Evolutionary conservation across 2,888 invertebrate genomes (phyloP).

Genomic region (Mythimna impura): DNA sequence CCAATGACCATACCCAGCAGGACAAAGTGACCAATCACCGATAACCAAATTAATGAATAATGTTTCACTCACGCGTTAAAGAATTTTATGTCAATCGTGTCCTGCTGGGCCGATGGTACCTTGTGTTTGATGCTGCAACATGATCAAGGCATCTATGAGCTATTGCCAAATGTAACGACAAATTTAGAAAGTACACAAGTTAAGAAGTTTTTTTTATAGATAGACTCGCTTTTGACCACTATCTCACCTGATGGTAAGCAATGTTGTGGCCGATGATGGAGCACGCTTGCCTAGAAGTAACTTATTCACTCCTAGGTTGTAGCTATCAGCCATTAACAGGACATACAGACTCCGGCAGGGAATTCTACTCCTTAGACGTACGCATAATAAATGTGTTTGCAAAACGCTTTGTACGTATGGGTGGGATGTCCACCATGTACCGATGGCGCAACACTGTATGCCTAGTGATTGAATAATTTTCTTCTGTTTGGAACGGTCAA

Average conservation of each 20-base stretch:
- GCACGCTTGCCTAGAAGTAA: no score
- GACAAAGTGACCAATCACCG: constrained; percentile 43
- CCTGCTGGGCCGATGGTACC: constrained; percentile 45
- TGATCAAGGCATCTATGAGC: constrained; percentile 34
- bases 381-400: no score
- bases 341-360: no score
- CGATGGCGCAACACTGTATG: no score
- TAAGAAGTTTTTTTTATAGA: background rate
- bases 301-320: no score
- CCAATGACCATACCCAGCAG: constrained; percentile 26
- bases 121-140: constrained; percentile 55
- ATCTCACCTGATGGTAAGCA: no score
- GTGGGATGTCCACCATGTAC: no score
- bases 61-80: constrained; percentile 52
- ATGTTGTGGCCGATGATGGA: no score
- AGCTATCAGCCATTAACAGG: no score
- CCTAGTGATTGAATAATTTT: background rate
- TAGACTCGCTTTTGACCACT: no score
- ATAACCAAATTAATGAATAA: constrained; percentile 25
- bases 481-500: background rate
- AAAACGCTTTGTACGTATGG: no score
- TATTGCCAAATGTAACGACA: background rate
- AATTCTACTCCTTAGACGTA: no score
- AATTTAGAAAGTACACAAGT: background rate
- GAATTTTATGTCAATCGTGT: constrained; percentile 53